Evolutionary conservation across 2,113 vertebrate species (phyloP), one percentile per base, ranked within the genome.

Genomic region (Notiomystis cincta): DNA sequence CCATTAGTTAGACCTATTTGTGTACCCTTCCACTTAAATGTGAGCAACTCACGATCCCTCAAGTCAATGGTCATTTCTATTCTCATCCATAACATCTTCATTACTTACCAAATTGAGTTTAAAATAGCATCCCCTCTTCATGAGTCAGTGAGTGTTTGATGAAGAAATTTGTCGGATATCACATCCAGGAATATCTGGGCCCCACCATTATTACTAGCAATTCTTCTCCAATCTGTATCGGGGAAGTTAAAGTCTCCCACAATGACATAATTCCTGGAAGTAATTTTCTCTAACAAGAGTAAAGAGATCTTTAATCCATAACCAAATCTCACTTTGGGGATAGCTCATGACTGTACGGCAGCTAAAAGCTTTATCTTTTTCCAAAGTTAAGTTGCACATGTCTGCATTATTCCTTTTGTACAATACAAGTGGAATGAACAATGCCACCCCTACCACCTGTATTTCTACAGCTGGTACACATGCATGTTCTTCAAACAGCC

Each of bases 191-290:
- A 93, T 96, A 97, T 97, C 94, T 97, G 96, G 95, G 95, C 93
- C 96, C 95, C 95, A 97, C 96, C 95, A 97, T 95, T 97, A 97
- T 96, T 97, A 97, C 96, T 97, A 97, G 95, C 89, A 97, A 96
- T 93, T 97, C 96, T 97, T 97, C 96, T 97, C 96, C 95, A 97
- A 95, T 97, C 96, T 97, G 96, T 97, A 96, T 97, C 94, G 56
- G 96, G 96, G 96, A 97, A 97, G 96, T 97, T 96, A 97, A 97
- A 97, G 95, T 97, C 96, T 97, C 96, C 96, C 96, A 95, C 72
- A 97, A 96, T 97, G 96, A 96, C 93, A 96, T 86, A 97, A 95
- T 96, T 97, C 96, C 94, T 92, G 95, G 95, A 96, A 96, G 92
- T 96, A 92, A 97, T 95, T 97, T 95, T 93, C 91, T 97, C 96